phyloP scores from a whole-genome alignment of 2,888 invertebrate species.

The Laspeyria flexula region DNA sequence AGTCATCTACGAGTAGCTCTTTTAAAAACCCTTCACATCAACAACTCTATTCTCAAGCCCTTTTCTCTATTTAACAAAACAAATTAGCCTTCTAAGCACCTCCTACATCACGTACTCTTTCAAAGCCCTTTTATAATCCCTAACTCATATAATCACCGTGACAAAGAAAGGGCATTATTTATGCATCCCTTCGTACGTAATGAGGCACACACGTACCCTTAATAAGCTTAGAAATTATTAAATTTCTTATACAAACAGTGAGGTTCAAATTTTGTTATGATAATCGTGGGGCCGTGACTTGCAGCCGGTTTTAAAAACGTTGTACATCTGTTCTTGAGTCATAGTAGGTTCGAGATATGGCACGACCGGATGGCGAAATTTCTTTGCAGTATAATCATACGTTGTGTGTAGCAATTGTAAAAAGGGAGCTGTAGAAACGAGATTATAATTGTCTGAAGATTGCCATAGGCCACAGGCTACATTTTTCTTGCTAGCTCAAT shows the following conservation, averaged over 20 bases:
- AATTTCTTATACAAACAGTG: constrained; percentile 45
- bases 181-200: constrained; percentile 40
- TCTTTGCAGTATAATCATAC: background rate
- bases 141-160: constrained; percentile 25
- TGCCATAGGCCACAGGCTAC: too few species aligned
- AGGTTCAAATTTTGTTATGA: constrained; percentile 38
- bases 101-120: constrained; percentile 2
- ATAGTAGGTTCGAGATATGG: background rate
- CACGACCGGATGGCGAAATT: background rate
- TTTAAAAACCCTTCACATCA: too few species aligned
- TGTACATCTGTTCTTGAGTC: constrained; percentile 4
- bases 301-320: background rate
- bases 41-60: too few species aligned
- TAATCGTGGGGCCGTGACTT: constrained; percentile 24
- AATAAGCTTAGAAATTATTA: constrained; percentile 45
- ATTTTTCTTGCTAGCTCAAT: too few species aligned
- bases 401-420: background rate
- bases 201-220: constrained; percentile 42
- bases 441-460: too few species aligned
- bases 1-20: too few species aligned
- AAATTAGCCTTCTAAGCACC: background rate
- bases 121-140: background rate
- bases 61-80: background rate
- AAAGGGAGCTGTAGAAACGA: background rate
- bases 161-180: constrained; percentile 44